Evolutionary conservation across 2,113 vertebrate species (phyloP).

Genomic region (Calonectris borealis): DNA sequence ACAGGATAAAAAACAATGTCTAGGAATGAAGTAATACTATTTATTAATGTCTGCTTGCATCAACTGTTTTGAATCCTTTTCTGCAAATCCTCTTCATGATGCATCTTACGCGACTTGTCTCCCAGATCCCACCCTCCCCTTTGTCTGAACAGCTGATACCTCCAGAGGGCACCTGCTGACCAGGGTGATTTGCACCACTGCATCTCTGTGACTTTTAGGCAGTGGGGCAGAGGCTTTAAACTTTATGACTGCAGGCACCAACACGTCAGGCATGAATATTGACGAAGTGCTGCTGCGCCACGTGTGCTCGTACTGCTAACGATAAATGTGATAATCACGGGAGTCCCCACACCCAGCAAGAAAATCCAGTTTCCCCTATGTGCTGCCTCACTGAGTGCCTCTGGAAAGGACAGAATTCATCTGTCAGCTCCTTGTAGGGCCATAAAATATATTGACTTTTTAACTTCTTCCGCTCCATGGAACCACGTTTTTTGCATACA

Average conservation of each 20-base stretch:
- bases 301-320: background rate
- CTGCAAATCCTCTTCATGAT: background rate
- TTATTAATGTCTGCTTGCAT: background rate
- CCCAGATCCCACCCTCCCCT: background rate
- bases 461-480: background rate
- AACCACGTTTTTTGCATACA: background rate
- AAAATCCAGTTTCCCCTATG: background rate
- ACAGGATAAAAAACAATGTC: background rate
- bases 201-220: background rate
- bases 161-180: background rate
- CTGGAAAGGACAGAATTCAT: background rate
- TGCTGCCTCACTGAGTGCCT: background rate
- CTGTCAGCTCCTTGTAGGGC: background rate
- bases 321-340: background rate
- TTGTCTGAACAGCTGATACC: background rate
- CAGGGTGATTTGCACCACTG: background rate
- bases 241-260: background rate
- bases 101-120: background rate
- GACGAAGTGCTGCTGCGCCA: background rate
- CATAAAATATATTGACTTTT: constrained; percentile 14
- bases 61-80: background rate
- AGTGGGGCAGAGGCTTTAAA: background rate
- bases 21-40: background rate
- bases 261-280: background rate
- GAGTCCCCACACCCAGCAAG: background rate